Conservation (phyloP, 2,797 vertebrate species). For the Somateria mollissima region DNA sequence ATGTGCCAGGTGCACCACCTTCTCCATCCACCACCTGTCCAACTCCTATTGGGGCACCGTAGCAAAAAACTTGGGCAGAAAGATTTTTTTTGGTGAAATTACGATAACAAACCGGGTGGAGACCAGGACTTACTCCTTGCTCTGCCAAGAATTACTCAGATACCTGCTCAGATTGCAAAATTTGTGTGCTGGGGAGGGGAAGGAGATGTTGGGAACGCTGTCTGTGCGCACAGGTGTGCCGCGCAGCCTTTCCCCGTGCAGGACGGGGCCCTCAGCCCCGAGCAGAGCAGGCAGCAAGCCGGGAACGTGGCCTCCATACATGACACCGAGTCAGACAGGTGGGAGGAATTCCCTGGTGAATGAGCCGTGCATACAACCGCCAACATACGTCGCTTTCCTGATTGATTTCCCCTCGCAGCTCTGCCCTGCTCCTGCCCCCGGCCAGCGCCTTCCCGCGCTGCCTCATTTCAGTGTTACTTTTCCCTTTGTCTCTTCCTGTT, state of each 20-base stretch:
- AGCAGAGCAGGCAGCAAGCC: neutral
- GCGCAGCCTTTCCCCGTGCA: neutral
- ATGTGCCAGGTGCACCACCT: neutral
- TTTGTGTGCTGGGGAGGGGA: neutral
- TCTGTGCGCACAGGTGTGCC: neutral
- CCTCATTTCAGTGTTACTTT: constrained; percentile 50
- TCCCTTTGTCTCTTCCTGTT: constrained; percentile 58
- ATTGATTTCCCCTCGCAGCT: neutral
- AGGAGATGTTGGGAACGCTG: neutral
- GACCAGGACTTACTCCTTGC: neutral
- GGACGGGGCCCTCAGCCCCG: accelerated
- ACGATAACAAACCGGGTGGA: neutral
- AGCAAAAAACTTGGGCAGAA: neutral
- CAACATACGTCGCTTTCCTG: neutral
- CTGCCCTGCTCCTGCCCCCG: neutral
- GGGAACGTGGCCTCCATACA: accelerated
- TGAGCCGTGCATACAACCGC: neutral
- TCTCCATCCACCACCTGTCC: neutral
- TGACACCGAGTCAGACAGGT: neutral
- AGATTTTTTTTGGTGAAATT: neutral
- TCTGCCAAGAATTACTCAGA: neutral
- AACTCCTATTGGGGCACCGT: neutral
- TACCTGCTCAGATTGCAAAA: neutral
- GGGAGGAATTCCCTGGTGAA: neutral
- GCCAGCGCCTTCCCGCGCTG: neutral